These are phyloP conservation scores for Standfussiana lucernea DNA, from an alignment of 2,888 invertebrate genomes.

Conservation along the genomic window DNA sequence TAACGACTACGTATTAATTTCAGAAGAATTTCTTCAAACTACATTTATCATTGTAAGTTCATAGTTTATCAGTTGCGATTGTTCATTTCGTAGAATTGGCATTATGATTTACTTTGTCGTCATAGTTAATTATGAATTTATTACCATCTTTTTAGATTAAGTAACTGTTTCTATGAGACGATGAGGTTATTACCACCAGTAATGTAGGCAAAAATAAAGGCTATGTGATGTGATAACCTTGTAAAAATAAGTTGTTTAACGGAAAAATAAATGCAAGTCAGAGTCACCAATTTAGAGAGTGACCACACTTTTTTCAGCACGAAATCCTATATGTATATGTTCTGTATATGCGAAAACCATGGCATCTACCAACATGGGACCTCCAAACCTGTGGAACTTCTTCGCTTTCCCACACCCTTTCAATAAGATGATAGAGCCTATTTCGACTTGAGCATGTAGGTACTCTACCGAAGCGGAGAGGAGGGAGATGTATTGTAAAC, in stretches of 20 bases:
- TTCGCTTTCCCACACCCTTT: too few relatives aligned
- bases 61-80: slow-evolving; percentile 41
- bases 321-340: too few relatives aligned
- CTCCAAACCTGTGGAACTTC: too few relatives aligned
- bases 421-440: too few relatives aligned
- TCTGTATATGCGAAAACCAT: too few relatives aligned
- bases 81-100: slow-evolving; percentile 24
- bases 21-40: slow-evolving; percentile 4
- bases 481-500: too few relatives aligned
- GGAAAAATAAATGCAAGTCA: neutral
- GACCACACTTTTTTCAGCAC: neutral
- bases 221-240: neutral
- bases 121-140: slow-evolving; percentile 39
- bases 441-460: neutral
- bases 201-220: neutral
- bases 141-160: slow-evolving; percentile 20
- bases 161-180: slow-evolving; percentile 40
- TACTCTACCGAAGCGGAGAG: too few relatives aligned
- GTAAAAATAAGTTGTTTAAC: neutral
- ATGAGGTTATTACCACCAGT: slow-evolving; percentile 49
- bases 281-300: neutral
- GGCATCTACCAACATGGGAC: too few relatives aligned
- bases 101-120: slow-evolving; percentile 16
- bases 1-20: neutral
- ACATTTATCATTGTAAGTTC: slow-evolving; percentile 15